Evolutionary conservation across 1,140 invertebrate species (phyloP), one percentile per base, ranked within the genome.

Genomic region (Meloidogyne chitwoodi): DNA sequence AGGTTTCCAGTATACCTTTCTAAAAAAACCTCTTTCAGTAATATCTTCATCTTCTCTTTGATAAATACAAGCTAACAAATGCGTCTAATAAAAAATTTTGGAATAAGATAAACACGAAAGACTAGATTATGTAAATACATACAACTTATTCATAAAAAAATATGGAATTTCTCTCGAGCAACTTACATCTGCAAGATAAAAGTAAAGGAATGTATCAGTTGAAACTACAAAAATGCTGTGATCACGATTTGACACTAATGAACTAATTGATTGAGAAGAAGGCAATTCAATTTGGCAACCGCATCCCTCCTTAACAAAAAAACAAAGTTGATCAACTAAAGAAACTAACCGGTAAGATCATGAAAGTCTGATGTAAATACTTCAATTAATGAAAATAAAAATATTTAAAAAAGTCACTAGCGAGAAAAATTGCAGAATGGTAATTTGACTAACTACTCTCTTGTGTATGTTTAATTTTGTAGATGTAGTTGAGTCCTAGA

Each of bases 211-310:
- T 22, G 72, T 66, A 24, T 75, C 61, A 14, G 82, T 83, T 5
- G 82, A 38, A 38, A 68, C 66, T 8, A 74, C 82, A 68, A 82
- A 44, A 12, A 82, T 68, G n/a, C 71, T 65, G 12, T 77, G 62
- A 63, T 82, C 81, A 8, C 81, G 83, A 77, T 83, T 82, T 8
- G 78, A 80, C 5, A 73, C 82, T 19, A 82, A 41, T 41, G 34
- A 81, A 27, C 75, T 48, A 41, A 81, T 41, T 22, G 19, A 29
- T 10, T 82, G 68, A 6, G 63, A 19, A n/a, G n/a, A 65, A 16
- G 81, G 78, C 31, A 81, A 24, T 5, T n/a, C 24, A 24, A 81
- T 44, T 16, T 63, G 31, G 27, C 16, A 34, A 34, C 80, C 77
- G 24, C 80, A 81, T 0, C 62, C 64, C 26, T 81, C 80, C 80